Base-by-base conservation (phyloP, 2,888 invertebrate genomes). In the Conomelus anceps region DNA sequence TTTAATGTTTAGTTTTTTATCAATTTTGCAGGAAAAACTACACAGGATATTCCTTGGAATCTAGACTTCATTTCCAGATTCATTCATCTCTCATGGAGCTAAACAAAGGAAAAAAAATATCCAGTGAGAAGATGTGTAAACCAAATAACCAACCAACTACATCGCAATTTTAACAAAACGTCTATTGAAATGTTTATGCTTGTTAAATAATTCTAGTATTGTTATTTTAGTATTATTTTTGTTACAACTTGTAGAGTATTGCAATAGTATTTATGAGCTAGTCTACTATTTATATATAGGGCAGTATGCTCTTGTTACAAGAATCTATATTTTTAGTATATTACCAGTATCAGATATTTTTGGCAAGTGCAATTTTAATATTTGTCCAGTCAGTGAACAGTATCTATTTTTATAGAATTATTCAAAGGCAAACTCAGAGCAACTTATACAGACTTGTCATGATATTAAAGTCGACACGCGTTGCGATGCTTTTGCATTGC, bases 1-100 rank as follows among this genome's bases (percentile, higher is more conserved):
- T n/a, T n/a, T n/a, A n/a, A n/a, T n/a, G n/a, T n/a, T n/a, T n/a
- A n/a, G n/a, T n/a, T 84, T 26, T 24, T 89, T 22, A 26, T 90
- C 24, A 63, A 91, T 90, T 91, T 95, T 95, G 0, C 94, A 98
- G 98, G 93, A 97, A 97, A 94, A 97, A 97, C 92, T 98, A 96
- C 93, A 97, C 97, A 13, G 97, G 97, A 3, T 98, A 98, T 93
- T 95, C 96, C 0, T 93, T 98, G 91, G 98, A 98, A 93, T 98
- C 98, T 0, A 95, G 98, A 84, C 94, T 98, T 22, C 98, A 98
- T 93, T 98, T 98, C 93, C 95, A 97, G 91, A 96, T 98, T 91
- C 98, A 98, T 93, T 96, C 97, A 0, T 96, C 96, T 87, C 89
- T 92, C 85, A 85, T 91, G 85, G 91, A 92, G 23, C 90, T 92